Evolutionary conservation across 1,140 invertebrate species (phyloP).

Genomic region (Drosophila nigrodunni): DNA sequence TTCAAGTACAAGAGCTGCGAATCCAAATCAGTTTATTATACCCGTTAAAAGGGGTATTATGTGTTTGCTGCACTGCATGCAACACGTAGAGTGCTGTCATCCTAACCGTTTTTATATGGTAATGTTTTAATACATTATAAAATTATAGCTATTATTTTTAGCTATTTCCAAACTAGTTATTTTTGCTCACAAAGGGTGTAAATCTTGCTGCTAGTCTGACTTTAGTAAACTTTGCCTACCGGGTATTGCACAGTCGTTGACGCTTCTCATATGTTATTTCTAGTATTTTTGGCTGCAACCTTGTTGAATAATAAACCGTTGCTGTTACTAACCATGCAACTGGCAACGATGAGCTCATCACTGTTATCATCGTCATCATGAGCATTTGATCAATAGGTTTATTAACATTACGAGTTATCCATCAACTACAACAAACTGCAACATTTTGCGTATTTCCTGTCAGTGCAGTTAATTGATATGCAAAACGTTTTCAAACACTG

Average conservation of each 20-base stretch:
- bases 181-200: no score
- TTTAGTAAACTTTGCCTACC: not conserved
- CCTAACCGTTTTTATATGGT: not conserved
- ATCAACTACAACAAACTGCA: slow-evolving; percentile 26
- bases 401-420: slow-evolving; percentile 20
- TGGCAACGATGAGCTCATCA: slow-evolving; percentile 40
- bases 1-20: slow-evolving; percentile 57
- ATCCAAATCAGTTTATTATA: slow-evolving; percentile 24
- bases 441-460: slow-evolving; percentile 20
- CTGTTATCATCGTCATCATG: not conserved
- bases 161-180: no score
- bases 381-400: slow-evolving; percentile 40
- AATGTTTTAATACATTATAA: no score
- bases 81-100: no score
- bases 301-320: slow-evolving; percentile 28
- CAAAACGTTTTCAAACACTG: slow-evolving; percentile 32
- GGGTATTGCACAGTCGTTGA: not conserved
- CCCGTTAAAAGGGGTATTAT: not conserved
- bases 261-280: not conserved
- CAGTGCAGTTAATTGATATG: slow-evolving; percentile 67
- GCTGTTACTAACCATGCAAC: slow-evolving; percentile 10
- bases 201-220: no score
- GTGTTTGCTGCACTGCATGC: not conserved
- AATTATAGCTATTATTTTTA: no score
- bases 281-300: slow-evolving; percentile 28